Evolutionary conservation across 1,140 invertebrate genomes (phyloP).

Genomic region (Musca domestica): DNA sequence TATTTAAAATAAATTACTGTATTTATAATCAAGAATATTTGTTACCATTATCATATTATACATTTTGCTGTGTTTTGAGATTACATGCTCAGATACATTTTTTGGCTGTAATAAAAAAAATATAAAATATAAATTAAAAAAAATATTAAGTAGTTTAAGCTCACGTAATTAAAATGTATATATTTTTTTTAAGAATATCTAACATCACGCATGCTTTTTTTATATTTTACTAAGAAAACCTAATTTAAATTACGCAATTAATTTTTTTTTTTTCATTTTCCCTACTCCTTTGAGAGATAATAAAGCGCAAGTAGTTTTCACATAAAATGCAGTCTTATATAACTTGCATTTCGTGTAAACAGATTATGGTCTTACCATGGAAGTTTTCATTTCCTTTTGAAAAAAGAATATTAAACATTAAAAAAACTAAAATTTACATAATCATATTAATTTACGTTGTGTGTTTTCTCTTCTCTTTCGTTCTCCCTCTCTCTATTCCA

Average conservation of each 20-base stretch:
- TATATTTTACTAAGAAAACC: too few relatives aligned
- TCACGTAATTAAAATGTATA: too few relatives aligned
- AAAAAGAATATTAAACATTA: too few relatives aligned
- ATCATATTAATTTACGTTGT: conserved; percentile 10
- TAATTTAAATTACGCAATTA: too few relatives aligned
- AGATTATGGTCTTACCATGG: too few relatives aligned
- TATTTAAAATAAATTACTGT: not conserved
- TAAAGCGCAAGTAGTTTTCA: conserved; percentile 17
- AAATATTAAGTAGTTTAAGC: too few relatives aligned
- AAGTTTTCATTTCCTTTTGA: too few relatives aligned
- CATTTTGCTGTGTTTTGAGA: not conserved
- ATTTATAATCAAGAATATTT: not conserved
- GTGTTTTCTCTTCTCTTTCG: not conserved
- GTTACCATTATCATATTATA: not conserved
- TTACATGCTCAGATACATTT: not conserved
- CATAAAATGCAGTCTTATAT: not conserved
- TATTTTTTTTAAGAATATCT: too few relatives aligned
- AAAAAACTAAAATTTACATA: conserved; percentile 12
- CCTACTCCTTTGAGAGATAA: not conserved
- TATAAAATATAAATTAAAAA: not conserved
- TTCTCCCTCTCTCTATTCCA: not conserved
- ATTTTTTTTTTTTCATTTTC: not conserved
- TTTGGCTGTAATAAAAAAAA: not conserved
- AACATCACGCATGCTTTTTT: too few relatives aligned
- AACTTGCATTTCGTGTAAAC: too few relatives aligned